Percentiles rank a stretch among this genome's conserved stretches.
phyloP scores from a whole-genome alignment of 2,888 invertebrate genomes.

The Chrysolina oricalcia region DNA sequence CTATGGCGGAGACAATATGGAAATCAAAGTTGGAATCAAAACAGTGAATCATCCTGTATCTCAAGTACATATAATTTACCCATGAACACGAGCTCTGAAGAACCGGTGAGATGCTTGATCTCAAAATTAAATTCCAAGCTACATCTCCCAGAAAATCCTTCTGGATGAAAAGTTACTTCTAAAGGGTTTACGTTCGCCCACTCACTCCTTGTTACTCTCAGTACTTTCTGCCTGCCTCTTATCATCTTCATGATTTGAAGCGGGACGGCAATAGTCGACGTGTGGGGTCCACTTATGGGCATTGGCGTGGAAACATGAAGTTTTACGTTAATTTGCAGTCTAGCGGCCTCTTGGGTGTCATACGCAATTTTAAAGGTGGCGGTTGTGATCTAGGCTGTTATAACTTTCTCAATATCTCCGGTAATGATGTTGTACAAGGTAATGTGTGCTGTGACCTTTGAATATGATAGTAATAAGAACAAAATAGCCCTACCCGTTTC shows the following conservation, averaged over 20 bases:
- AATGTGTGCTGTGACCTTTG: slow-evolving; percentile 14
- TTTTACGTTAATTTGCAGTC: slow-evolving; percentile 17
- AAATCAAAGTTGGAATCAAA: too few relatives aligned
- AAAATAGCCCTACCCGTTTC: neutral
- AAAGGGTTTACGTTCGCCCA: neutral
- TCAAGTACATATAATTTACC: neutral
- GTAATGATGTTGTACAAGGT: slow-evolving; percentile 13
- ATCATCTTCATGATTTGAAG: neutral
- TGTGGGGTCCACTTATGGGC: slow-evolving; percentile 13
- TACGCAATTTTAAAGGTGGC: slow-evolving; percentile 9
- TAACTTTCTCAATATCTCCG: slow-evolving; percentile 14
- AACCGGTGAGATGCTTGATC: neutral
- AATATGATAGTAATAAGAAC: slow-evolving; percentile 9
- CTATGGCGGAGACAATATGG: too few relatives aligned
- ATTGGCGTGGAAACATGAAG: slow-evolving; percentile 8
- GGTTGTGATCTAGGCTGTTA: slow-evolving; percentile 10
- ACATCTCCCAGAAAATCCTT: slow-evolving; percentile 11
- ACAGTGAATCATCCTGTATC: neutral
- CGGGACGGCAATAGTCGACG: neutral
- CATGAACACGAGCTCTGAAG: neutral
- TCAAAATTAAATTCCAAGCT: slow-evolving; percentile 5
- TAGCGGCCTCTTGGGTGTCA: slow-evolving; percentile 2
- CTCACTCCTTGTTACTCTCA: neutral
- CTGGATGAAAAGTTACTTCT: slow-evolving; percentile 1
- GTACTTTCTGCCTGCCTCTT: neutral